Conservation (phyloP, 2,888 invertebrate genomes). For the Urechis unicinctus region DNA sequence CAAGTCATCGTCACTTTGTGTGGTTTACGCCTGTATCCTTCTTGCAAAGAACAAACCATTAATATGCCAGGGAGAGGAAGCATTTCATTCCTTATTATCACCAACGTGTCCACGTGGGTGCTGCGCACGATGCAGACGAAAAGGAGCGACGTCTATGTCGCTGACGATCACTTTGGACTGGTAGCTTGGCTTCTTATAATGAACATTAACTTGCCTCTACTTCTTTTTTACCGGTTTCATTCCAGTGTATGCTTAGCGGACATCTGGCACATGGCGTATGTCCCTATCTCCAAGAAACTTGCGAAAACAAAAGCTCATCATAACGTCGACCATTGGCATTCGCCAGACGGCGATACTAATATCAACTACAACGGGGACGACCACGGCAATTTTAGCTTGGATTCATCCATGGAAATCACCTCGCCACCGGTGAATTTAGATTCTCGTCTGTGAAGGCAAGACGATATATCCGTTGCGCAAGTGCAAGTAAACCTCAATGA, state of each 20-base stretch:
- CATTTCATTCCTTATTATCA: conserved; percentile 60
- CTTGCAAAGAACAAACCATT: conserved; percentile 34
- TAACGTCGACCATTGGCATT: too few relatives aligned
- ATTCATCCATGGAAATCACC: too few relatives aligned
- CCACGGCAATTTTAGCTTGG: too few relatives aligned
- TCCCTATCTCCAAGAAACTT: background rate
- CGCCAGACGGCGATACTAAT: too few relatives aligned
- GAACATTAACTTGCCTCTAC: conserved; percentile 59
- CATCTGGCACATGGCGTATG: conserved; percentile 33
- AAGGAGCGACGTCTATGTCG: conserved; percentile 5
- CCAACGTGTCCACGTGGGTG: conserved; percentile 62
- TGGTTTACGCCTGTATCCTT: conserved; percentile 32
- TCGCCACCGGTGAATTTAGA: too few relatives aligned
- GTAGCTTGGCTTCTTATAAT: conserved; percentile 63
- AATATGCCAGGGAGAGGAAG: conserved; percentile 56
- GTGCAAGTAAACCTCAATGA: too few relatives aligned
- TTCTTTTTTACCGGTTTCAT: conserved; percentile 52
- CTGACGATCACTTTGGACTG: conserved; percentile 56
- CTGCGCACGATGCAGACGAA: conserved; percentile 54
- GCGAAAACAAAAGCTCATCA: too few relatives aligned
- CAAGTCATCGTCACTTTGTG: conserved; percentile 43
- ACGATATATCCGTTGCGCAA: too few relatives aligned
- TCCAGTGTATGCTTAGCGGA: conserved; percentile 48
- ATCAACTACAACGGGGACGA: too few relatives aligned
- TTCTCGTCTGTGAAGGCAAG: too few relatives aligned